Conservation (phyloP, 2,888 invertebrate genomes). For the Amblyjoppa proteus region DNA sequence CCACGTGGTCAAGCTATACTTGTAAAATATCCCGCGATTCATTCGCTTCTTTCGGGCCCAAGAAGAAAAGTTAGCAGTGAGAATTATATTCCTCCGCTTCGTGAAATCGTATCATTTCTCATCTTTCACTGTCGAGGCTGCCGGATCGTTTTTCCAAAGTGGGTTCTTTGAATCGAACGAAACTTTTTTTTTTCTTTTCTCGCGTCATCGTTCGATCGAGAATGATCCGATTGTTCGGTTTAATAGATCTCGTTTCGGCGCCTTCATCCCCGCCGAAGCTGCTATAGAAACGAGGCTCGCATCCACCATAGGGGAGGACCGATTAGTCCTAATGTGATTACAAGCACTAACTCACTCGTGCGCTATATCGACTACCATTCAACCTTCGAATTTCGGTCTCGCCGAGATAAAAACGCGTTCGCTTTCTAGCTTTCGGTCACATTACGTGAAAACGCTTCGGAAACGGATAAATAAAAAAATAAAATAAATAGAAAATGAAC, state of each 20-base stretch:
- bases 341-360: slow-evolving; percentile 79
- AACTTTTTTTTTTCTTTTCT: slow-evolving; percentile 23
- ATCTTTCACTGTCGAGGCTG: background rate
- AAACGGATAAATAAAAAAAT: too few species aligned
- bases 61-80: background rate
- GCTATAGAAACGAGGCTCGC: slow-evolving; percentile 57
- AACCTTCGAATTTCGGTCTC: slow-evolving; percentile 52
- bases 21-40: background rate
- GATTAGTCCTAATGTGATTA: slow-evolving; percentile 82
- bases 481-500: too few species aligned
- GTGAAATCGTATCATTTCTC: slow-evolving; percentile 2
- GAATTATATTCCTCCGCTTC: background rate
- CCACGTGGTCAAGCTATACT: slow-evolving; percentile 26
- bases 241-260: slow-evolving; percentile 65
- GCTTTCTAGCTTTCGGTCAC: slow-evolving; percentile 37
- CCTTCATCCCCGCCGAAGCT: slow-evolving; percentile 73
- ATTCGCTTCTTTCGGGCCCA: background rate
- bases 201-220: slow-evolving; percentile 27
- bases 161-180: background rate
- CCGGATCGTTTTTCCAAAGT: background rate
- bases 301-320: slow-evolving; percentile 73
- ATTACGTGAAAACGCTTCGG: too few species aligned
- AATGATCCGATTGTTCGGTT: slow-evolving; percentile 41
- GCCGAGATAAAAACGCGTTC: background rate
- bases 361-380: slow-evolving; percentile 26